Base-by-base conservation (phyloP, 2,888 invertebrate species). In the Oligia strigilis region DNA sequence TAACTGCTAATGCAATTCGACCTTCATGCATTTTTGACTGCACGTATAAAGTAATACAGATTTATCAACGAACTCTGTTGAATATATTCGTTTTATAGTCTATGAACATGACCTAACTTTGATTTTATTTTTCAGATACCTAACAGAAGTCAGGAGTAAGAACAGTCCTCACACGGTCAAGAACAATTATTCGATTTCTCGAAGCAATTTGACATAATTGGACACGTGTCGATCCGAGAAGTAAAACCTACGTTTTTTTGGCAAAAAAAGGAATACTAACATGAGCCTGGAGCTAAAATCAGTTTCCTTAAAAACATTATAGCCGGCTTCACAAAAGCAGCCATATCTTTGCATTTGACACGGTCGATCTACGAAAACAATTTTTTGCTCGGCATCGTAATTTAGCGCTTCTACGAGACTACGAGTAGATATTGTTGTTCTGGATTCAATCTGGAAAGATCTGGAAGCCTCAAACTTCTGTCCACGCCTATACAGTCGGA, bases 381-480 rank as follows among this genome's bases (percentile, higher is more conserved):
- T 43, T n/a, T 64, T 67, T 49, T 74, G 23, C 23, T 13, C 23
- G 67, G 17, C 19, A 8, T 52, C 29, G n/a, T 46, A 29, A 29
- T 43, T 70, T 71, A 17, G 62, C n/a, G 14, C 29, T 64, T 55
- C 29, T 55, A n/a, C 17, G 23, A 72, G n/a, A 8, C 29, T 29
- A 65, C 6, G 11, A 64, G 46, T n/a, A 19, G 13, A 5, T 19
- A 49, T 75, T 70, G 29, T 58, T 13, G 36, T 49, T 71, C 52
- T 52, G 23, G 43, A 73, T 71, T 55, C n/a, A 72, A 72, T 77
- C 43, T 75, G 60, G 73, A 82, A 86, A 75, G n/a, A 69, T 80
- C 58, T 83, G 29, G 40, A 73, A 72, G 52, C 62, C 29, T 64
- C 11, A 55, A 75, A 73, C n/a, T 71, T 71, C 9, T 67, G 23